These are phyloP conservation scores for Parazoanthus darwini DNA, from an alignment of 92 coral and sea anemone species.

Conservation along the genomic window DNA sequence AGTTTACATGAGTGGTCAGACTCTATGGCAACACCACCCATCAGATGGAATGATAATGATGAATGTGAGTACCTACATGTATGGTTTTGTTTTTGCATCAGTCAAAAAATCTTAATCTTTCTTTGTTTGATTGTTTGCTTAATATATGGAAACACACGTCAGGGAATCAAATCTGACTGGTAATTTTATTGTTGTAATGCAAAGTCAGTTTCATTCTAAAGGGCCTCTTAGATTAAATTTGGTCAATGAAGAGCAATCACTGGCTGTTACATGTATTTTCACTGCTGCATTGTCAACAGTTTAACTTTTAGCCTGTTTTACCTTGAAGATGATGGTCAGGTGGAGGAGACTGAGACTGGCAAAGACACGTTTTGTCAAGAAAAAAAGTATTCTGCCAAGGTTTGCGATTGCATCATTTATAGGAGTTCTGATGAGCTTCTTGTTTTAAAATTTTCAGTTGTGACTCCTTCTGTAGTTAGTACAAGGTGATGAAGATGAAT, in stretches of 20 bases:
- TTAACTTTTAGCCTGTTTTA: not conserved
- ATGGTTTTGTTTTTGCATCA: not conserved
- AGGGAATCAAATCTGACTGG: too few species aligned
- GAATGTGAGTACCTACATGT: not conserved
- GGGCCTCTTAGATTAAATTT: too few species aligned
- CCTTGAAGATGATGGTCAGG: not conserved
- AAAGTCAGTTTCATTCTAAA: too few species aligned
- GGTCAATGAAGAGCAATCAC: too few species aligned
- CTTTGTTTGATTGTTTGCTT: too few species aligned
- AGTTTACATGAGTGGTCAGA: slow-evolving; percentile 30
- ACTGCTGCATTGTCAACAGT: not conserved
- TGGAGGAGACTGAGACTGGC: not conserved
- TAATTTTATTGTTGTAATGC: too few species aligned
- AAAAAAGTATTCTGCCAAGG: slow-evolving; percentile 23
- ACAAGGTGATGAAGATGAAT: too few species aligned
- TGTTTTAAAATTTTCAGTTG: not conserved
- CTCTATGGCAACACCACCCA: slow-evolving; percentile 40
- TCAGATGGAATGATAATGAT: slow-evolving; percentile 28
- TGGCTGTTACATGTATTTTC: too few species aligned
- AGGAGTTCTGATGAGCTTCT: not conserved
- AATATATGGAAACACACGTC: too few species aligned
- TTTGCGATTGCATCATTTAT: not conserved
- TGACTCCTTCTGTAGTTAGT: too few species aligned
- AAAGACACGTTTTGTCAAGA: not conserved
- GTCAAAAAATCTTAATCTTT: not conserved